Base-by-base conservation (phyloP, 2,797 vertebrate species). In the Ptychadena robeensis region DNA sequence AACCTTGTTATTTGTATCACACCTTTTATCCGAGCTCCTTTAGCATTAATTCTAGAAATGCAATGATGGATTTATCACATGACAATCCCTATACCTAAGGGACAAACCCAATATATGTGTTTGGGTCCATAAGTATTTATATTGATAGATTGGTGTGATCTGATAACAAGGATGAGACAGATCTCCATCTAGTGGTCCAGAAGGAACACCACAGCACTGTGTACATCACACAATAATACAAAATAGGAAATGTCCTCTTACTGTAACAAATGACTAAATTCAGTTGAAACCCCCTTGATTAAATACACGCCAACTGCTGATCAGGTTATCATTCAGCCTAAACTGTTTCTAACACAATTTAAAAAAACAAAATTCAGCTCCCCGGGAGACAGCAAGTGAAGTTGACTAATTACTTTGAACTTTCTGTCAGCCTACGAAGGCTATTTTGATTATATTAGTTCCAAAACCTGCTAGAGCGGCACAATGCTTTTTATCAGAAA, bases 221-320 rank as follows among this genome's bases (percentile, higher is more conserved):
- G 11, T 61, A 28, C 25, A 61, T 61, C 68, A 86, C 73, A 61
- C 86, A 53, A 53, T 22, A 6, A 22, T 53, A 53, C 8, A 53
- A 18, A 6, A 53, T 53, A 53, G n/a, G n/a, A n/a, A n/a, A n/a
- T n/a, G n/a, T n/a, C 5, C 40, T 48, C 0, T 18, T 18, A 22
- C 15, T 53, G 44, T 22, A 44, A 15, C 12, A 44, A 15, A 12
- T 0, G 14, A 22, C 8, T 53, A 7, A 15, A 53, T 53, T 22
- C 44, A 85, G 88, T 82, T 87, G 82, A 81, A 89, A 85, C 59
- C 79, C 79, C 75, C 12, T n/a, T 81, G 86, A 77, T 89, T 82
- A 89, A 88, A 90, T 78, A 66, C 79, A 89, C 89, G 89, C 89
- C 83, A 90, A 85, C 88, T 88, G 88, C 70, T 75, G 88, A 31